Evolutionary conservation across 2,888 invertebrate species (phyloP).

Genomic region (Julus scanicus): DNA sequence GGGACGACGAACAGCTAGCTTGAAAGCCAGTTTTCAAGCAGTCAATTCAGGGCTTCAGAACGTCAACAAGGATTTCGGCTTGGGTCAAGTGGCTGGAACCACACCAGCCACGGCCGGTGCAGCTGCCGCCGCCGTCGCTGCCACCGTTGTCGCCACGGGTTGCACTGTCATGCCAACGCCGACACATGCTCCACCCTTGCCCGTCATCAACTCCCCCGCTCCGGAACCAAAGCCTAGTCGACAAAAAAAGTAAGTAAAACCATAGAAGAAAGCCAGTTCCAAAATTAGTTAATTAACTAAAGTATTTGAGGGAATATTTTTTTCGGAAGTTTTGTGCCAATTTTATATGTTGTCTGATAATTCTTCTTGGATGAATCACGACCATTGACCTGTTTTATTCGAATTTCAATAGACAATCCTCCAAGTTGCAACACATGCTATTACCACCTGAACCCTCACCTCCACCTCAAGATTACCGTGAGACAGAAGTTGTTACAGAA

Average conservation of each 20-base stretch:
- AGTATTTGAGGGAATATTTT: too few species aligned
- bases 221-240: conserved; percentile 53
- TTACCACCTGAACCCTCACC: conserved; percentile 59
- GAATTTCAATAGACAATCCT: conserved; percentile 49
- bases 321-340: too few species aligned
- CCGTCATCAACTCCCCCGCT: conserved; percentile 46
- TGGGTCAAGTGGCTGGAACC: conserved; percentile 76
- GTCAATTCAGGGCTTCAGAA: conserved; percentile 67
- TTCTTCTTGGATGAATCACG: background rate
- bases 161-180: conserved; percentile 36
- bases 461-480: conserved; percentile 56
- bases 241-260: conserved; percentile 54
- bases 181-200: background rate
- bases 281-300: too few species aligned
- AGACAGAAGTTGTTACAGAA: conserved; percentile 59
- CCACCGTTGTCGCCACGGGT: conserved; percentile 56
- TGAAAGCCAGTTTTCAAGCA: conserved; percentile 96
- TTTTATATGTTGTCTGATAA: too few species aligned
- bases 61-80: conserved; percentile 72
- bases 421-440: conserved; percentile 54
- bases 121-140: conserved; percentile 73
- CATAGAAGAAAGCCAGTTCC: too few species aligned
- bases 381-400: background rate
- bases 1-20: conserved; percentile 89
- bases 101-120: conserved; percentile 79